Percentiles rank a stretch among this genome's conserved stretches.
Conservation (phyloP, 2,888 invertebrate species). For the Lycophotia porphyrea region DNA sequence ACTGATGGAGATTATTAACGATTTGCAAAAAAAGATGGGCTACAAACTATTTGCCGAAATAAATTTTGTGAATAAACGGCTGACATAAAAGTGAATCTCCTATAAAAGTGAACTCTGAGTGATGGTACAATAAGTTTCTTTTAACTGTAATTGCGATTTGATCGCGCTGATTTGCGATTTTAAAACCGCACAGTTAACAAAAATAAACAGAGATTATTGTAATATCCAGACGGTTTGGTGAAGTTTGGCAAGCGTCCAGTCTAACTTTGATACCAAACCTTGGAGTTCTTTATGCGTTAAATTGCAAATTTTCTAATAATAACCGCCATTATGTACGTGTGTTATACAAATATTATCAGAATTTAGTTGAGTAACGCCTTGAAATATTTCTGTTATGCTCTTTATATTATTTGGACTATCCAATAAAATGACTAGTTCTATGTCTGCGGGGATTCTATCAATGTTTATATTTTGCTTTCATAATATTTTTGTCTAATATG, state of each 20-base stretch:
- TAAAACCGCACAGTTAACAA: constrained; percentile 73
- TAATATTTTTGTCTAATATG: constrained; percentile 27
- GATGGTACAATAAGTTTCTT: constrained; percentile 50
- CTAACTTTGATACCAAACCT: constrained; percentile 76
- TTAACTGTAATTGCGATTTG: constrained; percentile 61
- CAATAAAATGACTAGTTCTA: constrained; percentile 6
- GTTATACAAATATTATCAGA: constrained; percentile 58
- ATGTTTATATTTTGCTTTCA: constrained; percentile 25
- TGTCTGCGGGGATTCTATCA: constrained; percentile 8
- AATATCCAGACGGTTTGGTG: constrained; percentile 75
- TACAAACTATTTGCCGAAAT: constrained; percentile 36
- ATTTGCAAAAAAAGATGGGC: constrained; percentile 42
- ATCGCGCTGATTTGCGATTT: constrained; percentile 69
- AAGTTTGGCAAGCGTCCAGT: constrained; percentile 79
- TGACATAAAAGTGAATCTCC: constrained; percentile 33
- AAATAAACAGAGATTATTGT: constrained; percentile 79
- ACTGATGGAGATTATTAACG: constrained; percentile 21
- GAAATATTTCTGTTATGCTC: constrained; percentile 53
- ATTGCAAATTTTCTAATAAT: constrained; percentile 72
- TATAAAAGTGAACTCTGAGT: constrained; percentile 25
- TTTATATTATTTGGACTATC: constrained; percentile 45
- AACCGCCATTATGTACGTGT: constrained; percentile 63
- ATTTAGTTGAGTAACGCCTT: constrained; percentile 53
- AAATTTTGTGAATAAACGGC: constrained; percentile 43
- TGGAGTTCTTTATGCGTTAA: constrained; percentile 75